These are phyloP conservation scores for Sigmodon hispidus DNA, from an alignment of 2,113 vertebrate genomes.

Conservation along the genomic window DNA sequence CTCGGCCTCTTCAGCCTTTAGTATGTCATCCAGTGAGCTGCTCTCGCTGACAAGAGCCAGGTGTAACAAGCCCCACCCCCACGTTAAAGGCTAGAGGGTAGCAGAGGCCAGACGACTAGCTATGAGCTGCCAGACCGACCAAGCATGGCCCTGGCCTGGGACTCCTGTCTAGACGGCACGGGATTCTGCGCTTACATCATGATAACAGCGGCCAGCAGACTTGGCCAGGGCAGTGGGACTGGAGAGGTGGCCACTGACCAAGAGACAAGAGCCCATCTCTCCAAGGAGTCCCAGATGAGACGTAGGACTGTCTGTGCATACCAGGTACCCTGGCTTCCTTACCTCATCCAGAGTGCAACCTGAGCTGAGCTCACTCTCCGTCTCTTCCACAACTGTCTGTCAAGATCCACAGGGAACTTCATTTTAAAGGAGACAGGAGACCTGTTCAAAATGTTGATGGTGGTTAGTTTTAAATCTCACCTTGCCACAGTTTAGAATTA, in stretches of 20 bases:
- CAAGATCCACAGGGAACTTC: not conserved
- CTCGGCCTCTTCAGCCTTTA: not conserved
- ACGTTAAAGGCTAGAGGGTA: not conserved
- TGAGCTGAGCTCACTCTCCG: not conserved
- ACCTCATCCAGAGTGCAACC: not conserved
- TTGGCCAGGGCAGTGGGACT: not conserved
- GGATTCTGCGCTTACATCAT: not conserved
- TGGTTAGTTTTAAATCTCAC: not conserved
- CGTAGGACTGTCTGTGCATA: not conserved
- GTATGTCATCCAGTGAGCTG: not conserved
- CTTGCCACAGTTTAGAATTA: not conserved
- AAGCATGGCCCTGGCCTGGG: not conserved
- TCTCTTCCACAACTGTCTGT: not conserved
- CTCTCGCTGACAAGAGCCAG: not conserved
- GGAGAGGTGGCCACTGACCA: not conserved
- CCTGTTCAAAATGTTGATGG: not conserved
- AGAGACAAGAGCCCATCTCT: not conserved
- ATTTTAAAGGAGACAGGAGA: too few relatives aligned
- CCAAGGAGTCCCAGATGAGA: not conserved
- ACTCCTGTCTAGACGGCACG: too few relatives aligned
- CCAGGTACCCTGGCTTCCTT: not conserved
- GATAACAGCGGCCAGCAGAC: fast-evolving
- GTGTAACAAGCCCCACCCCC: not conserved
- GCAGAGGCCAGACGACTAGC: not conserved
- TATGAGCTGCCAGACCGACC: not conserved